Conservation (phyloP, 2,888 invertebrate genomes). For the Rhabditoides inermis region DNA sequence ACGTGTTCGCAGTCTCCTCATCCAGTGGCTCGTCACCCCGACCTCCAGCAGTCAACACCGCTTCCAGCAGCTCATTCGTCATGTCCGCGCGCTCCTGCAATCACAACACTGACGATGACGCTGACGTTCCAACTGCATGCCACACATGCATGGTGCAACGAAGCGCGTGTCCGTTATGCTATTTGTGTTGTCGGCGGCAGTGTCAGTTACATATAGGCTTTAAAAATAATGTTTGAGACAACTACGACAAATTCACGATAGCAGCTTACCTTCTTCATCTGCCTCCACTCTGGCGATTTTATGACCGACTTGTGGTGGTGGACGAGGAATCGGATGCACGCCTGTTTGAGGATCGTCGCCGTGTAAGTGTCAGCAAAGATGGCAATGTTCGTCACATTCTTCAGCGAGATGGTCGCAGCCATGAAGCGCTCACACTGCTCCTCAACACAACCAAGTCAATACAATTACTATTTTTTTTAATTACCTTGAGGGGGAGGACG, state of each 20-base stretch:
- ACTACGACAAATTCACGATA: neutral
- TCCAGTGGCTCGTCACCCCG: too few relatives aligned
- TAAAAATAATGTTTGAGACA: neutral
- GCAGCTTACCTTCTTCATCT: constrained; percentile 23
- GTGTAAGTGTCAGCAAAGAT: constrained; percentile 40
- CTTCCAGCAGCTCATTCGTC: constrained; percentile 43
- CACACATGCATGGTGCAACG: too few relatives aligned
- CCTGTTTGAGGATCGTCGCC: constrained; percentile 24
- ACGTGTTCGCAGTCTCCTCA: too few relatives aligned
- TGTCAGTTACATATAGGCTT: too few relatives aligned
- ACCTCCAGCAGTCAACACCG: too few relatives aligned
- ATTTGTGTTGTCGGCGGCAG: too few relatives aligned
- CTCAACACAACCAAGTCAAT: too few relatives aligned
- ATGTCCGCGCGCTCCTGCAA: constrained; percentile 25
- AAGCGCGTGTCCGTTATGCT: too few relatives aligned
- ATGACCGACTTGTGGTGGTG: constrained; percentile 32
- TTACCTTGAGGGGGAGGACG: constrained; percentile 39
- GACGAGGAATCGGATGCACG: constrained; percentile 28
- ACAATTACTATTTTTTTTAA: too few relatives aligned
- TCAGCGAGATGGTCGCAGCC: constrained; percentile 24
- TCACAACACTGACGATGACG: too few relatives aligned
- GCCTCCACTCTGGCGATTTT: constrained; percentile 37
- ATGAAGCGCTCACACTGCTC: constrained; percentile 42
- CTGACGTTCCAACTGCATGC: too few relatives aligned
- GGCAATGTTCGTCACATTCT: constrained; percentile 28